A percentile compares a stretch with the other conserved stretches of the same genome.
phyloP scores from a whole-genome alignment of 2,888 invertebrate genomes.

The Neuroscelio doddi region DNA sequence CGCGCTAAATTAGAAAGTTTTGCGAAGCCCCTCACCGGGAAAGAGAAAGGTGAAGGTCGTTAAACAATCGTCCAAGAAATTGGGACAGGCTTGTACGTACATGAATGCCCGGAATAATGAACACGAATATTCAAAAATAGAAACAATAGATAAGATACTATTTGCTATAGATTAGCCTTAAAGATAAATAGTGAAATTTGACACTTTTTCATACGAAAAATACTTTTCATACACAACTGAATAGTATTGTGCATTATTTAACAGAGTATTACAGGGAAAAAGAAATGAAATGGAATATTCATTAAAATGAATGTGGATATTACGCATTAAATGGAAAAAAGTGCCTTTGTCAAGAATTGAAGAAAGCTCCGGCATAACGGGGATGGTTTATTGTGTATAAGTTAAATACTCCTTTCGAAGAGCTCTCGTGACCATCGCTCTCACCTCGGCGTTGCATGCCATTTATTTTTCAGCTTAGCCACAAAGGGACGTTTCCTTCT shows the following conservation, averaged over 20 bases:
- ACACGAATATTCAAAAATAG: background rate
- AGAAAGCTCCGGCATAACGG: background rate
- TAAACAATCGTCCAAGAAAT: slow-evolving; percentile 40
- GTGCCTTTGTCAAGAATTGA: too few species aligned
- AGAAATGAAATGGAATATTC: too few species aligned
- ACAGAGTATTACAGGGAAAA: too few species aligned
- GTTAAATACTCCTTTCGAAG: slow-evolving; percentile 4
- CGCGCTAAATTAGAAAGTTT: slow-evolving; percentile 50
- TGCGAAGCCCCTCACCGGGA: slow-evolving; percentile 23
- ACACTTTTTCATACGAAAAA: too few species aligned
- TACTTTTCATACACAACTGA: too few species aligned
- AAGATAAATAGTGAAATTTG: too few species aligned
- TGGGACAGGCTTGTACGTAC: slow-evolving; percentile 20
- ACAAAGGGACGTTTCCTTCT: slow-evolving; percentile 14
- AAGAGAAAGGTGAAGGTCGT: slow-evolving; percentile 57
- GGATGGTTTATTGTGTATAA: background rate
- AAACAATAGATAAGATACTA: background rate
- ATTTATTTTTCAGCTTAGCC: slow-evolving; percentile 17
- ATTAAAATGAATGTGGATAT: too few species aligned
- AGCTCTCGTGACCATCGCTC: slow-evolving; percentile 5
- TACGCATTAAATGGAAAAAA: too few species aligned
- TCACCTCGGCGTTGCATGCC: slow-evolving; percentile 3
- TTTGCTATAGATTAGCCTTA: too few species aligned
- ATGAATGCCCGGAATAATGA: background rate
- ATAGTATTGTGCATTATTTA: too few species aligned